Conservation (phyloP, 1,140 invertebrate genomes). For the Drosophila oshimai region DNA sequence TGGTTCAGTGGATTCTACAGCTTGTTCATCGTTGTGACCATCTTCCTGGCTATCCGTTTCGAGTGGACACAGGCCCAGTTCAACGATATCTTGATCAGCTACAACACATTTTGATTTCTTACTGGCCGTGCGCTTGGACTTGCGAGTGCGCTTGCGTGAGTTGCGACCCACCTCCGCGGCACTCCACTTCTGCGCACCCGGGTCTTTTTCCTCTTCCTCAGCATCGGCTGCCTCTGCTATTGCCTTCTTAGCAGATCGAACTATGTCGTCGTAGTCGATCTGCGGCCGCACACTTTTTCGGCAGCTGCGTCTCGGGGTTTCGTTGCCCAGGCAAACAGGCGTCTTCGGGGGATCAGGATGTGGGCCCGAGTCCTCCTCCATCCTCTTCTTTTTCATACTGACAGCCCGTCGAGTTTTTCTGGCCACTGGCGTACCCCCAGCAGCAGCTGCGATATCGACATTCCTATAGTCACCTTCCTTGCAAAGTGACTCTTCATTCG, state of each 20-base stretch:
- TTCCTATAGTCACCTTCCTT: neutral
- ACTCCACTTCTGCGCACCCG: constrained; percentile 36
- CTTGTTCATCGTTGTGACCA: too few relatives aligned
- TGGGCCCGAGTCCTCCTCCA: neutral
- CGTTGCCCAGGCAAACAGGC: neutral
- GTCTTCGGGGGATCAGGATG: neutral
- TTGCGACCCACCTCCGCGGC: constrained; percentile 49
- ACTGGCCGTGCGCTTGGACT: constrained; percentile 9
- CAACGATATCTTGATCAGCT: constrained; percentile 19
- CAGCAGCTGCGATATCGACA: neutral
- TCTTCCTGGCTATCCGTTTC: neutral
- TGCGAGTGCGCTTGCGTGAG: constrained; percentile 50
- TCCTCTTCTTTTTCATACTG: too few relatives aligned
- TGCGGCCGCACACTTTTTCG: constrained; percentile 67
- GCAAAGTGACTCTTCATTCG: neutral
- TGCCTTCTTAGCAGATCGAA: constrained; percentile 49
- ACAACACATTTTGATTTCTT: neutral
- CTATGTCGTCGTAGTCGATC: constrained; percentile 68
- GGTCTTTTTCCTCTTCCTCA: neutral
- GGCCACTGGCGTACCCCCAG: constrained; percentile 23
- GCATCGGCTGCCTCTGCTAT: neutral
- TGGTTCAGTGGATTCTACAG: neutral
- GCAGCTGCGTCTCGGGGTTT: constrained; percentile 64
- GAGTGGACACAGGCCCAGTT: constrained; percentile 36
- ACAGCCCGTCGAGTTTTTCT: constrained; percentile 25